Evolutionary conservation across 2,797 vertebrate species (phyloP), one percentile per base, ranked within the genome.

Genomic region (Hydrocynus forskahlii): DNA sequence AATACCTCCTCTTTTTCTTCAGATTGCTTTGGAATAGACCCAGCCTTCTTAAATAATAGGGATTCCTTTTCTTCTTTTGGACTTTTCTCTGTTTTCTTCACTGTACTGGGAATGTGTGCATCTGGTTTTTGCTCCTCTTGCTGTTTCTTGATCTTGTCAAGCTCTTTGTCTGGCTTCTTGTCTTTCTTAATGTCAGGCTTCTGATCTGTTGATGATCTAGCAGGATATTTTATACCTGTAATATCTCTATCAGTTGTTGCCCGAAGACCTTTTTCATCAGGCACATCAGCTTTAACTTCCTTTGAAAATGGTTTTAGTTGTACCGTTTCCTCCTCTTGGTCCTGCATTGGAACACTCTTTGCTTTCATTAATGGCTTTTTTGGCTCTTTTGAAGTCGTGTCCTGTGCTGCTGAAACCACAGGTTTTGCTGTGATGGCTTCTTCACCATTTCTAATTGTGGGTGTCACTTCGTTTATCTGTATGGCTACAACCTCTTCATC

Each of bases 321-420:
- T 62, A 87, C 63, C 25, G 66, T 64, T 67, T 92, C 90, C 14
- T 77, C 80, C 40, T 90, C 85, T 70, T 87, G 81, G 12, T 86
- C 85, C 35, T 87, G 78, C 75, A 77, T 81, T 57, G 85, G 60
- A 78, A 87, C 79, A 1, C 13, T 75, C 75, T 79, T 84, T n/a
- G 82, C 43, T 89, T 89, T 88, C 73, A 63, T 79, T 3, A 7
- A 2, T 19, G 69, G 62, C 64, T 86, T 89, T 5, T 83, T 62
- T 7, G 78, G 71, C 52, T 81, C 79, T 74, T 81, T 21, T 2
- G 83, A 21, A 66, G 59, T 81, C 80, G 84, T 81, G 68, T 82
- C 68, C 76, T 80, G 54, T 60, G 23, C 40, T 17, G 19, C 25
- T 76, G 45, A 59, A 82, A 66, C 29, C 68, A 76, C 17, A 59